Base-by-base conservation (phyloP, 2,113 vertebrate species). In the Rissa tridactyla region DNA sequence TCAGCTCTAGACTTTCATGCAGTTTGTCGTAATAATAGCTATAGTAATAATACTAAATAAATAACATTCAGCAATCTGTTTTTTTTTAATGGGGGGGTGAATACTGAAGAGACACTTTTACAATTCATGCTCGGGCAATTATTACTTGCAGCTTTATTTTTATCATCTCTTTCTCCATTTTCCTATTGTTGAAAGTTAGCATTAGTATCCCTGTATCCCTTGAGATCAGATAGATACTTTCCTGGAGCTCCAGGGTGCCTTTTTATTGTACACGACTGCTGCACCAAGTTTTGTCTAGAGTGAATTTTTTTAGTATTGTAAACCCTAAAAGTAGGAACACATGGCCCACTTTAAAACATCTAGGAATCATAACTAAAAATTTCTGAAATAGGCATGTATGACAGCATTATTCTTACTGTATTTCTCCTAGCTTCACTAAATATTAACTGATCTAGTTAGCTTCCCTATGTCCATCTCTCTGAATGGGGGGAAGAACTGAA, bases 191-290 rank as follows among this genome's bases (percentile, higher is more conserved):
- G 66, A 51, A 95, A 71, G 58, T 87, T 62, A 55, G 75, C 66
- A 90, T 91, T 90, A 18, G 57, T 68, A 40, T 46, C 38, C 52
- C 55, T 55, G 40, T 49, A 60, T 44, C 30, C 46, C 30, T 90
- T 49, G 81, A 79, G 77, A 84, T 88, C n/a, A 88, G 46, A 34
- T 17, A 55, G 62, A 73, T 32, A 26, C 60, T 77, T 29, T 32
- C 68, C 83, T 68, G 47, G 20, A 94, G 86, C 86, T 82, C 94
- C 93, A 78, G 86, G 86, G 88, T 84, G 86, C 91, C 30, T 91
- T 94, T 81, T 78, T 55, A 34, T 68, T 89, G 83, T n/a, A 44
- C 44, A 5, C 20, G 52, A 40, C 69, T 82, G 61, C 80, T 84
- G 61, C 77, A 91, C 32, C 51, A 75, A 17, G 25, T 78, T 90